Percentiles rank a stretch among this genome's conserved stretches.
phyloP scores from a whole-genome alignment of 2,888 invertebrate genomes.

The Platynereis dumerilii region DNA sequence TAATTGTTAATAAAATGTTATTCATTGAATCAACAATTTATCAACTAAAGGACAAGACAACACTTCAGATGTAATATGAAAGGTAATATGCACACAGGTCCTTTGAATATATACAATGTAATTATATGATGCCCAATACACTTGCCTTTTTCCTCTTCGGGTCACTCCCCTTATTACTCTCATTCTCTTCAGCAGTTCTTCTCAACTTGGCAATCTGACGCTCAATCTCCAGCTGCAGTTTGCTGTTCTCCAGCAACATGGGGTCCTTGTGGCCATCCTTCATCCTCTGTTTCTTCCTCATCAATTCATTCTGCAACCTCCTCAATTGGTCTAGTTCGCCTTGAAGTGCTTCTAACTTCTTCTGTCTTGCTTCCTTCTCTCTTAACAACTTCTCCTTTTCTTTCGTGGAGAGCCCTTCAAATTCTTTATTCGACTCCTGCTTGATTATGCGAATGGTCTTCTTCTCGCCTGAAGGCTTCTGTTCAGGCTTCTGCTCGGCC shows the following conservation, averaged over 20 bases:
- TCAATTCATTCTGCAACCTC: slow-evolving; percentile 54
- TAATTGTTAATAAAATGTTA: too few relatives aligned
- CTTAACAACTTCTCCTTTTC: slow-evolving; percentile 3
- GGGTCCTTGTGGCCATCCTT: slow-evolving; percentile 57
- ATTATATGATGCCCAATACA: too few relatives aligned
- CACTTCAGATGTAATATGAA: too few relatives aligned
- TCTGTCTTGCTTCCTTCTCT: slow-evolving; percentile 13
- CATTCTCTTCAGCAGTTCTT: slow-evolving; percentile 35
- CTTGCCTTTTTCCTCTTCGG: not conserved
- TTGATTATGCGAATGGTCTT: too few relatives aligned
- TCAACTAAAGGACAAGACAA: too few relatives aligned
- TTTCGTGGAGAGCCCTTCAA: not conserved
- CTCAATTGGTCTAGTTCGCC: slow-evolving; percentile 47
- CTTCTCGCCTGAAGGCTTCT: not conserved
- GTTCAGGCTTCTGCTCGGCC: slow-evolving; percentile 5
- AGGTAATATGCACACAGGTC: too few relatives aligned
- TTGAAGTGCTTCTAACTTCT: slow-evolving; percentile 16
- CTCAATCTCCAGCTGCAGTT: slow-evolving; percentile 53
- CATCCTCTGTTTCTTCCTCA: slow-evolving; percentile 46
- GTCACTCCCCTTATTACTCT: not conserved
- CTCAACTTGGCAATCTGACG: slow-evolving; percentile 46
- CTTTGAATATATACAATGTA: too few relatives aligned
- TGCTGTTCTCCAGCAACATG: slow-evolving; percentile 50
- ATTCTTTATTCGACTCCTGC: not conserved
- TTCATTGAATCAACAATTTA: too few relatives aligned